Base-by-base conservation (phyloP, 1,140 invertebrate genomes). In the Drosophila repletoides region DNA sequence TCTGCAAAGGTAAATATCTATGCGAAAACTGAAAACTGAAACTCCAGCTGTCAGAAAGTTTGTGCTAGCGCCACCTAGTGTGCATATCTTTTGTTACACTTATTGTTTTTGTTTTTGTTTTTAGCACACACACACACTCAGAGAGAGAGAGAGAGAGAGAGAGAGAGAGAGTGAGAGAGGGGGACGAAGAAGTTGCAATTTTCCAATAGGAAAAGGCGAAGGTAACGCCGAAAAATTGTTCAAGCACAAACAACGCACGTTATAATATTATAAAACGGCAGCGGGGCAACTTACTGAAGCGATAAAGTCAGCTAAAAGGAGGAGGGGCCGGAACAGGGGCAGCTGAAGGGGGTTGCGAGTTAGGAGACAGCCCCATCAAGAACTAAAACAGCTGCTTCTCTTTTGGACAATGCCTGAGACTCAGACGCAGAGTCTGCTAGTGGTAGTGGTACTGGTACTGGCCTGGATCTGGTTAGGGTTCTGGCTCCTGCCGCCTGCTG, bases 231-330 rank as follows among this genome's bases (percentile, higher is more conserved):
- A 86, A 83, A 83, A 83, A 83, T 86, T 83, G 79, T 74, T 83
- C 80, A 83, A 83, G 79, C 79, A 83, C 74, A 83, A 83, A 84
- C 79, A 83, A 83, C 79, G 79, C 79, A 83, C 79, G 79, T 83
- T 83, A 83, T 83, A 84, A 83, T 83, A 84, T 83, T 83, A 83
- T 83, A 83, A 83, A 83, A 74, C 65, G 79, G 79, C 79, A 83
- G 60, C 64, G 70, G 55, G 55, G 63, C 79, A 84, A 79, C 79
- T 72, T 83, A 84, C 79, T 79, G 65, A 86, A 83, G 70, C 79
- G 79, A 83, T 83, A 83, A 83, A 83, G 79, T 86, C 71, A 84
- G 61, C 14, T 31, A 52, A n/a, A 24, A n/a, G 36, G n/a, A 6
- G n/a, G 34, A 12, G 26, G 14, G 19, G 6, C 6, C 2, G n/a